Evolutionary conservation across 2,113 vertebrate genomes (phyloP).

Genomic region (Rhadina sibilatrix): DNA sequence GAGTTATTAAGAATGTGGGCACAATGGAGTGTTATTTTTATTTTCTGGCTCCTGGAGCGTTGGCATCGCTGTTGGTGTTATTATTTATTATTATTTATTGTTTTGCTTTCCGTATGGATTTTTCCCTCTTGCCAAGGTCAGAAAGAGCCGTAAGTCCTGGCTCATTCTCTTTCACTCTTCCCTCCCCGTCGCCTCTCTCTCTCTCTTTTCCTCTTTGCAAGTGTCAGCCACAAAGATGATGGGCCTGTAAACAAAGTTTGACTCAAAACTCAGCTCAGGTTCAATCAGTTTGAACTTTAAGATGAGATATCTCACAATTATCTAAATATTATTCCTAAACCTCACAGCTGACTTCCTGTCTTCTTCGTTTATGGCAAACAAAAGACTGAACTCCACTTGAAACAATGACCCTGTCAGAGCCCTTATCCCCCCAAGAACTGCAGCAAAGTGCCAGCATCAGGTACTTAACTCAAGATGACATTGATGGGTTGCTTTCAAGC

Average conservation of each 20-base stretch:
- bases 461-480: constrained; percentile 65
- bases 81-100: constrained; percentile 71
- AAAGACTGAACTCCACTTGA: constrained; percentile 67
- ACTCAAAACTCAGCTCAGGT: constrained; percentile 62
- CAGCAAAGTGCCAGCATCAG: constrained; percentile 54
- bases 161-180: constrained; percentile 5
- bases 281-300: constrained; percentile 71
- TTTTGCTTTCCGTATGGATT: constrained; percentile 67
- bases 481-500: constrained; percentile 60
- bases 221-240: constrained; percentile 54
- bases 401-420: constrained; percentile 57
- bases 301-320: constrained; percentile 75
- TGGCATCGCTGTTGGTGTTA: neutral
- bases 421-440: constrained; percentile 47
- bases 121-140: constrained; percentile 70
- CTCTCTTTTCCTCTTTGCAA: constrained; percentile 3
- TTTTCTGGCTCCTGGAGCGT: constrained; percentile 1
- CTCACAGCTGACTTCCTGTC: constrained; percentile 73
- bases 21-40: constrained; percentile 64
- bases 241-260: constrained; percentile 60
- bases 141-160: constrained; percentile 47
- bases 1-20: constrained; percentile 52
- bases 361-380: constrained; percentile 67
- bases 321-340: constrained; percentile 79
- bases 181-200: neutral